phyloP scores from a whole-genome alignment of 2,797 vertebrate species.

The Pelodytes ibericus region DNA sequence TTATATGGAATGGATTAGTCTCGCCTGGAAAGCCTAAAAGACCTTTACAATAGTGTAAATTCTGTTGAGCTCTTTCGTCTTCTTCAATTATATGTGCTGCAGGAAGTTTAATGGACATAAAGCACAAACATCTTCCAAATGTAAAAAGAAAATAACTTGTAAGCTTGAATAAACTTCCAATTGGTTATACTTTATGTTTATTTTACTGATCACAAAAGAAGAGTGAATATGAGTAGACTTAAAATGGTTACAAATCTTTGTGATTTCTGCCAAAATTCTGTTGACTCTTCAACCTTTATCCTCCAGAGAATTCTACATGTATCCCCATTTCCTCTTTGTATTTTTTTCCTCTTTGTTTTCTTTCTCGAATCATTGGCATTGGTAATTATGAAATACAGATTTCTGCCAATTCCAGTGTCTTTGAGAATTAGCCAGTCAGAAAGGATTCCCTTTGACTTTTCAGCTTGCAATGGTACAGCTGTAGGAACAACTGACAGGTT shows the following conservation, averaged over 20 bases:
- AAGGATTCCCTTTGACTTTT: constrained; percentile 40
- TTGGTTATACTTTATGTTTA: not conserved
- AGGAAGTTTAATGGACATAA: not conserved
- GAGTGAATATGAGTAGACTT: constrained; percentile 10
- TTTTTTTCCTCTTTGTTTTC: constrained; percentile 10
- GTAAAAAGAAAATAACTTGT: too few species aligned
- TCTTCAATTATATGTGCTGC: too few species aligned
- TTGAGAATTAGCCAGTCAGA: constrained; percentile 29
- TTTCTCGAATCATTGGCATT: constrained; percentile 27
- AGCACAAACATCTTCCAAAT: not conserved
- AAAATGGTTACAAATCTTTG: constrained; percentile 9
- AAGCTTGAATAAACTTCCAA: too few species aligned
- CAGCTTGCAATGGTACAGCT: constrained; percentile 26
- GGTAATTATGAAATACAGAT: constrained; percentile 35
- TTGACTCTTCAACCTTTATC: constrained; percentile 15
- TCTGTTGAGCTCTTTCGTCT: too few species aligned
- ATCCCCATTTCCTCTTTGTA: constrained; percentile 25
- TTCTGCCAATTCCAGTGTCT: constrained; percentile 30
- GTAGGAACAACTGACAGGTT: constrained; percentile 35
- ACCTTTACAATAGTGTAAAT: too few species aligned
- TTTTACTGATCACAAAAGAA: constrained; percentile 19
- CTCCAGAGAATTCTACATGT: constrained; percentile 16
- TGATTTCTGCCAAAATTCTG: constrained; percentile 34
- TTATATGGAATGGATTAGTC: too few species aligned
- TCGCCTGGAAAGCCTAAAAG: too few species aligned